Conservation (phyloP, 1,140 invertebrate species). For the Scaptomyza montana region DNA sequence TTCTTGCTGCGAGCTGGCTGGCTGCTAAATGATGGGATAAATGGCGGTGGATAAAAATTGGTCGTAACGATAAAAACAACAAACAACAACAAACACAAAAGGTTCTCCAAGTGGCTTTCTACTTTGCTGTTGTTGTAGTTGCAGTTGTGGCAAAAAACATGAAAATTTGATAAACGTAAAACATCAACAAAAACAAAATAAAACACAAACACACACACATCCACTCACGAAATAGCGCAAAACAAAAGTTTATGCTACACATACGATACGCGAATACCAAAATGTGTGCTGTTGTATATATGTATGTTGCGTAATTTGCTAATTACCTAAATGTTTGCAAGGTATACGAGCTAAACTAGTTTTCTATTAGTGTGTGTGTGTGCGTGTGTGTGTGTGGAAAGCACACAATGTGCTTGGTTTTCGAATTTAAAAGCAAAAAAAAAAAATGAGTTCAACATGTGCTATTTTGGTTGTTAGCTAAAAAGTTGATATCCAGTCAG, state of each 20-base stretch:
- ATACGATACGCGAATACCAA: slow-evolving; percentile 26
- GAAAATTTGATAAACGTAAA: slow-evolving; percentile 80
- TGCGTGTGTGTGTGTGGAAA: slow-evolving; percentile 15
- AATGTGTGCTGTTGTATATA: slow-evolving; percentile 29
- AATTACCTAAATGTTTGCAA: slow-evolving; percentile 73
- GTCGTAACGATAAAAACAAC: slow-evolving; percentile 65
- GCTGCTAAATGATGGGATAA: slow-evolving; percentile 78
- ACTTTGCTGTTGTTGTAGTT: slow-evolving; percentile 5
- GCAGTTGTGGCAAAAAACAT: slow-evolving; percentile 56
- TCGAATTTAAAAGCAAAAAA: slow-evolving; percentile 2
- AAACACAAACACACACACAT: background rate
- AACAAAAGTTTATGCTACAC: slow-evolving; percentile 60
- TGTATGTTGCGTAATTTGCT: slow-evolving; percentile 67
- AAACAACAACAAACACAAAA: slow-evolving; percentile 14
- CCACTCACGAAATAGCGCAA: slow-evolving; percentile 13
- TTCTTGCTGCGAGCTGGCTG: slow-evolving; percentile 34
- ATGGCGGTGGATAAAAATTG: slow-evolving; percentile 78
- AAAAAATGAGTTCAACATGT: slow-evolving; percentile 10
- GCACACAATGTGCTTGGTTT: slow-evolving; percentile 35
- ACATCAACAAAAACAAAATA: slow-evolving; percentile 44
- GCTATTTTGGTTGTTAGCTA: background rate
- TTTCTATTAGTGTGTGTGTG: background rate
- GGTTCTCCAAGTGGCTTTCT: slow-evolving; percentile 1
- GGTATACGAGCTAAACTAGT: slow-evolving; percentile 28
- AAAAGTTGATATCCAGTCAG: slow-evolving; percentile 15